Conservation (phyloP, 2,113 vertebrate genomes). For the Oreotragus oreotragus region DNA sequence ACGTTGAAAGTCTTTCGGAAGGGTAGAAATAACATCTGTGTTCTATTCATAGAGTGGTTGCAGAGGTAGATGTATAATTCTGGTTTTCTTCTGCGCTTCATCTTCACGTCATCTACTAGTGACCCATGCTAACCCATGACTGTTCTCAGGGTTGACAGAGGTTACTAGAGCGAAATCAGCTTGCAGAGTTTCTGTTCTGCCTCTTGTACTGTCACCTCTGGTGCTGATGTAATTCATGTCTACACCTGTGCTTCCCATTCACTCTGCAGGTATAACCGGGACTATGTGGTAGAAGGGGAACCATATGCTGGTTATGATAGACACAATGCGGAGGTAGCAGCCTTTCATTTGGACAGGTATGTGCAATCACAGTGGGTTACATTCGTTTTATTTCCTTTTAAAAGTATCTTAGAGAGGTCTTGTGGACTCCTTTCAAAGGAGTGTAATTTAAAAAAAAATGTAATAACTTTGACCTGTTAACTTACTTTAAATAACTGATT, state of each 20-base stretch:
- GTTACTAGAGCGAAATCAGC: neutral
- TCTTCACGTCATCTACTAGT: neutral
- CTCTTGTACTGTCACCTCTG: neutral
- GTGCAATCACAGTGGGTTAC: neutral
- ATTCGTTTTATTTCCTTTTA: neutral
- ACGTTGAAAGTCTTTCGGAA: neutral
- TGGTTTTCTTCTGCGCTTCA: neutral
- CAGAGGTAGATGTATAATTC: neutral
- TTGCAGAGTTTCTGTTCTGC: neutral
- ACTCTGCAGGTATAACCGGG: slow-evolving; percentile 89
- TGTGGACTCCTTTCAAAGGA: neutral
- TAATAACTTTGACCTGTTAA: neutral
- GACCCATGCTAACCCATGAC: neutral
- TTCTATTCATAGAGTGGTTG: neutral
- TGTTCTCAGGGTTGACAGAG: neutral
- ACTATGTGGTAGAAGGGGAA: slow-evolving; percentile 95
- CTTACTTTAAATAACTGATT: neutral
- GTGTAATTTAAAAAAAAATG: neutral
- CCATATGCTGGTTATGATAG: slow-evolving; percentile 97
- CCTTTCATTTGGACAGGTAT: slow-evolving; percentile 98
- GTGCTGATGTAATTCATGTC: neutral
- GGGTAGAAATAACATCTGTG: neutral
- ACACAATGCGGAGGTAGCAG: slow-evolving; percentile 97
- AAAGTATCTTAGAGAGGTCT: neutral
- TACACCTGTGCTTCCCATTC: neutral